phyloP scores from a whole-genome alignment of 2,113 vertebrate species.

The Gymnobelideus leadbeateri region DNA sequence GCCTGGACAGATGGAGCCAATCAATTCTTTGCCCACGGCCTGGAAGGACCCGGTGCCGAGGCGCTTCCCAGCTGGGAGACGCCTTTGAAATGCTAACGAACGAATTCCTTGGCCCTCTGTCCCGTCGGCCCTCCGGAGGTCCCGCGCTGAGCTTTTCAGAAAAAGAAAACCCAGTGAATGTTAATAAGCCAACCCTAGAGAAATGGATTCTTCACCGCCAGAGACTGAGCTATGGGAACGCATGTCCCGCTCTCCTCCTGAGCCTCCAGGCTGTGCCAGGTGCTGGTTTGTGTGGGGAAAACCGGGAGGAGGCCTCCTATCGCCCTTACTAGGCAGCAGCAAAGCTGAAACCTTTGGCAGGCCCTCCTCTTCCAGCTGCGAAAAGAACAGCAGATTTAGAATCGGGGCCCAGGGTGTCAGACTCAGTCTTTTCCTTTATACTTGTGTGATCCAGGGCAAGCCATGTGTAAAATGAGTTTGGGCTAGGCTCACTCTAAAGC shows the following conservation, averaged over 20 bases:
- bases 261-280: not conserved
- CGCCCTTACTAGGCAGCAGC: too few species aligned
- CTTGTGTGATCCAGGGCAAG: not conserved
- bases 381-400: not conserved
- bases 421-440: not conserved
- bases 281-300: not conserved
- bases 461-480: too few species aligned
- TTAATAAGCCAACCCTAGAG: not conserved
- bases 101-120: not conserved
- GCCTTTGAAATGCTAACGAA: not conserved
- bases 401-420: too few species aligned
- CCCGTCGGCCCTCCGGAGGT: not conserved
- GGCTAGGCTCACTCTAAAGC: too few species aligned
- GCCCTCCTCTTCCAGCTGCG: too few species aligned
- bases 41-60: not conserved
- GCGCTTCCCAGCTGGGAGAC: not conserved
- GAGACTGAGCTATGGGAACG: not conserved
- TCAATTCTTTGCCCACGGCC: not conserved
- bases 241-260: not conserved
- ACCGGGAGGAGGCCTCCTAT: not conserved
- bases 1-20: not conserved
- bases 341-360: not conserved
- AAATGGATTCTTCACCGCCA: not conserved
- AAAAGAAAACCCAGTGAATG: not conserved
- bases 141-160: not conserved